These are phyloP conservation scores for Cephonodes hylas DNA, from an alignment of 2,888 invertebrate species.

Conservation along the genomic window DNA sequence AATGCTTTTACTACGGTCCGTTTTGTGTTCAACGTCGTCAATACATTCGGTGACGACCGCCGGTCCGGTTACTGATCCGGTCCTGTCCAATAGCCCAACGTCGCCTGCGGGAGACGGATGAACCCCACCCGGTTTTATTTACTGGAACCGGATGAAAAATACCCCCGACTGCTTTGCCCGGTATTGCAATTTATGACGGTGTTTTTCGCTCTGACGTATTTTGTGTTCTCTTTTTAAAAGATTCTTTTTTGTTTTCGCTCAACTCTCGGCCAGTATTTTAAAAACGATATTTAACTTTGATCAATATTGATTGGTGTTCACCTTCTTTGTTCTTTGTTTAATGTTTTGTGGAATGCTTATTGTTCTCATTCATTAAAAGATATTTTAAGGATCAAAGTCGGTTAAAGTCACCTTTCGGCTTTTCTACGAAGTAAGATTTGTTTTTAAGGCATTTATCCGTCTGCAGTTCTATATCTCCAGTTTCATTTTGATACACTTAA, in stretches of 20 bases:
- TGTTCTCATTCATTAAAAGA: no score
- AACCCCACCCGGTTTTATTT: slow-evolving; percentile 32
- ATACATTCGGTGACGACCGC: slow-evolving; percentile 43
- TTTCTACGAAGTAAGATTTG: no score
- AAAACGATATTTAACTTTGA: no score
- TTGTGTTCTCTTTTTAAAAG: neutral
- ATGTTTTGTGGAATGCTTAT: no score
- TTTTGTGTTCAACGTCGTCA: slow-evolving; percentile 42
- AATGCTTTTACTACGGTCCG: slow-evolving; percentile 40
- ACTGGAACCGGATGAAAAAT: slow-evolving; percentile 25
- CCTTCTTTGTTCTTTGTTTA: no score
- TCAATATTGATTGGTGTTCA: no score
- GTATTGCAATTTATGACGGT: slow-evolving; percentile 9
- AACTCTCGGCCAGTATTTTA: neutral
- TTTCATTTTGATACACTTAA: neutral
- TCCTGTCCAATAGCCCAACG: slow-evolving; percentile 10
- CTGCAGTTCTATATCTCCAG: no score
- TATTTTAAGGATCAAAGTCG: no score
- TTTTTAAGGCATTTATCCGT: no score
- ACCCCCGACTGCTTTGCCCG: slow-evolving; percentile 13
- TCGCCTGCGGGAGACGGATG: slow-evolving; percentile 24
- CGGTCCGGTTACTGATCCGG: slow-evolving; percentile 27
- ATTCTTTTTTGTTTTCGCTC: neutral
- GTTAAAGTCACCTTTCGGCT: no score
- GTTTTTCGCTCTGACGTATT: neutral